Evolutionary conservation across 2,888 invertebrate species (phyloP).

Genomic region (Rhyacophila evoluta): DNA sequence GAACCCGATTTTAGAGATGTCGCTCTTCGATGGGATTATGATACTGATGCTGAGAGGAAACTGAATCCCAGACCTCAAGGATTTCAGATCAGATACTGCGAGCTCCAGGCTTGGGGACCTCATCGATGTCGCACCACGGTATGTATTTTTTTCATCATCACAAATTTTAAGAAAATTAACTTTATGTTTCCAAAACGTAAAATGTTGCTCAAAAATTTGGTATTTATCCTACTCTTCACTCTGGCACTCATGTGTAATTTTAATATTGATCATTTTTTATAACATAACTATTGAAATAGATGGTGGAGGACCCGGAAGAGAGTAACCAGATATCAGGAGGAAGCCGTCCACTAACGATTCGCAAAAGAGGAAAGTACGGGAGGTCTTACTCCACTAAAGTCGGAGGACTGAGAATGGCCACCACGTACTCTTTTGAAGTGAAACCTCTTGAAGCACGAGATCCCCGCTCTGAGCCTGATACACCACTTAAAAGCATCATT

Average conservation of each 20-base stretch:
- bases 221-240: no score
- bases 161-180: no score
- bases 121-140: conserved; percentile 80
- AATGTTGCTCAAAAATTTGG: no score
- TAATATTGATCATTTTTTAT: no score
- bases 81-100: conserved; percentile 82
- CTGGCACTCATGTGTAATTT: no score
- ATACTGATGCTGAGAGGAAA: conserved; percentile 56
- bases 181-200: no score
- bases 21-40: conserved; percentile 74
- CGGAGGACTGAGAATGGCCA: conserved; percentile 82
- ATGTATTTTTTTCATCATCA: no score
- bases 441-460: conserved; percentile 67
- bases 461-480: conserved; percentile 67
- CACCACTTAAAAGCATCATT: conserved; percentile 75
- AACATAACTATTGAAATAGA: conserved; percentile 56
- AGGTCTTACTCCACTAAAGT: conserved; percentile 72
- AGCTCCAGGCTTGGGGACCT: conserved; percentile 83
- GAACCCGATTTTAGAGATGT: conserved; percentile 78
- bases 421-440: conserved; percentile 84
- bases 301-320: conserved; percentile 57
- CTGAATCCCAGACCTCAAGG: conserved; percentile 62
- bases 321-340: conserved; percentile 47
- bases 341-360: conserved; percentile 23
- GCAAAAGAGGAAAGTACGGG: conserved; percentile 59